These are phyloP conservation scores for Budorcas taxicolor DNA, from an alignment of 2,113 vertebrate species.

Conservation along the genomic window DNA sequence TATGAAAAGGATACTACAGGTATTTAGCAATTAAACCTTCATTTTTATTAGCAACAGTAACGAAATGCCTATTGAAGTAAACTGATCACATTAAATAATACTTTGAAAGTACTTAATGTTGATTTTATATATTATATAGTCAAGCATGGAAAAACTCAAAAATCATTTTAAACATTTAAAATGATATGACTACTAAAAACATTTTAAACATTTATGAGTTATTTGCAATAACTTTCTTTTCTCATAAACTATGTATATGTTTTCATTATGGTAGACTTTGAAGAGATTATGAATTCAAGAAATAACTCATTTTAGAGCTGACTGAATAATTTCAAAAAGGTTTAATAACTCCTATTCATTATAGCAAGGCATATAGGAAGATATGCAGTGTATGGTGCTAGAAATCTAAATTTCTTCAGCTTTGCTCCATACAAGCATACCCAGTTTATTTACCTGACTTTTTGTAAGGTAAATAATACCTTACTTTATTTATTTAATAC, in stretches of 20 bases:
- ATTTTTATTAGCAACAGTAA: neutral
- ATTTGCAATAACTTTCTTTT: neutral
- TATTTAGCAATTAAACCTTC: neutral
- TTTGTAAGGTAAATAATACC: neutral
- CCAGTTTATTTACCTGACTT: neutral
- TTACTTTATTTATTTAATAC: neutral
- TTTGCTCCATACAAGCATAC: neutral
- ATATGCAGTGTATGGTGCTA: neutral
- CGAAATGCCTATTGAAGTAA: neutral
- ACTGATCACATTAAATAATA: neutral
- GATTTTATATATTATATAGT: neutral
- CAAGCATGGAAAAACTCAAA: neutral
- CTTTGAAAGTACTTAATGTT: neutral
- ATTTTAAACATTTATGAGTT: neutral
- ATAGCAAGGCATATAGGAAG: neutral
- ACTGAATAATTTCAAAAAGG: neutral
- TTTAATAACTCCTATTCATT: neutral
- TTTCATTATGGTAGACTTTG: neutral
- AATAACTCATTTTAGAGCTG: neutral
- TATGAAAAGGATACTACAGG: neutral
- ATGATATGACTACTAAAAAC: neutral
- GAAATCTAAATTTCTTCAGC: neutral
- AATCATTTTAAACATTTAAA: neutral
- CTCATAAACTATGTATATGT: neutral
- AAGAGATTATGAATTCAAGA: neutral